These are phyloP conservation scores for Halocaridina rubra DNA, from an alignment of 2,888 invertebrate genomes.

Conservation along the genomic window DNA sequence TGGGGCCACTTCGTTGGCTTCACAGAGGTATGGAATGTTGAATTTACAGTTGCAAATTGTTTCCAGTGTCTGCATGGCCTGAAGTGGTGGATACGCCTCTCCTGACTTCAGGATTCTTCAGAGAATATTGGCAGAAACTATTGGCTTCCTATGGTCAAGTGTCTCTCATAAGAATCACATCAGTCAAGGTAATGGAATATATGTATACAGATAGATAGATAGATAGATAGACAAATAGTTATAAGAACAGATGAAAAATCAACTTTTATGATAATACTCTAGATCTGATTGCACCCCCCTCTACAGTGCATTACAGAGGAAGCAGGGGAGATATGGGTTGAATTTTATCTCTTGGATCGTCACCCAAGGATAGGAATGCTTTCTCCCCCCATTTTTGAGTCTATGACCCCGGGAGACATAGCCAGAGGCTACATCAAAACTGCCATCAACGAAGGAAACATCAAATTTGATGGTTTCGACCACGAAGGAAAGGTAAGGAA, in stretches of 20 bases:
- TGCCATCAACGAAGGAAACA: constrained; percentile 17
- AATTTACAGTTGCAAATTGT: no score
- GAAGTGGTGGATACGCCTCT: constrained; percentile 10
- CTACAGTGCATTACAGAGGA: constrained; percentile 20
- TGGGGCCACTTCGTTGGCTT: no score
- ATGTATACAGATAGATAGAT: no score
- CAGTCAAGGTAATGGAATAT: constrained; percentile 45
- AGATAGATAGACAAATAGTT: no score
- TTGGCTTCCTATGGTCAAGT: constrained; percentile 11
- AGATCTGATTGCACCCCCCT: background rate
- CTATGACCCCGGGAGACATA: constrained; percentile 2
- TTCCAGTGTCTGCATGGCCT: constrained; percentile 26
- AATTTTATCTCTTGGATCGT: constrained; percentile 29
- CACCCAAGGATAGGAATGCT: constrained; percentile 15
- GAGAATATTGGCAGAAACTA: constrained; percentile 33
- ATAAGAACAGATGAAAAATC: no score
- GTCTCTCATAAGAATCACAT: constrained; percentile 33
- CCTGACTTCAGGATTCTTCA: constrained; percentile 1
- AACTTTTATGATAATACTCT: no score
- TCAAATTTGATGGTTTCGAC: background rate
- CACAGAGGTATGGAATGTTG: no score
- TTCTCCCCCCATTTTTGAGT: background rate
- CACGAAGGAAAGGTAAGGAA: background rate
- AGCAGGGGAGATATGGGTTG: constrained; percentile 12
- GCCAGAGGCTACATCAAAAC: background rate